A percentile compares a stretch with the other conserved stretches of the same genome.
phyloP scores from a whole-genome alignment of 2,888 invertebrate species.

The Calliopum simillimum region DNA sequence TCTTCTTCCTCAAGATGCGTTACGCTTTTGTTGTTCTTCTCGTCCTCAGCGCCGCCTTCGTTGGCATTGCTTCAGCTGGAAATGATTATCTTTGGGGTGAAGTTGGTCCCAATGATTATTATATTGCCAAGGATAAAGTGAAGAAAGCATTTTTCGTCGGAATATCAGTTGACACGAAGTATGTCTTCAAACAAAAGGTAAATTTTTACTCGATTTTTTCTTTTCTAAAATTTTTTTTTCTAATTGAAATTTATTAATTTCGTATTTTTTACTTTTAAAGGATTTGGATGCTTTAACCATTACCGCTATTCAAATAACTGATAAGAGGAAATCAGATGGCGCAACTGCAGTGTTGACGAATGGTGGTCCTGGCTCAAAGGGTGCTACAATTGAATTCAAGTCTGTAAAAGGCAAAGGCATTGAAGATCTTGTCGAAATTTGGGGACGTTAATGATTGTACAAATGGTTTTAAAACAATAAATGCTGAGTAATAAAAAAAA shows the following conservation, averaged over 20 bases:
- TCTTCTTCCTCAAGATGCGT: constrained; percentile 16
- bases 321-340: constrained; percentile 53
- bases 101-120: constrained; percentile 48
- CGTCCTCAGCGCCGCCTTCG: constrained; percentile 30
- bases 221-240: neutral
- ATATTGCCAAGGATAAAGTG: constrained; percentile 55
- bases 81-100: constrained; percentile 59
- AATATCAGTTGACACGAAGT: constrained; percentile 38
- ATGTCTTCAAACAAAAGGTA: constrained; percentile 40
- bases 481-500: no score
- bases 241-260: neutral
- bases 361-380: constrained; percentile 67
- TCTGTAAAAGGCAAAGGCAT: constrained; percentile 66
- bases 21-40: constrained; percentile 18
- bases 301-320: constrained; percentile 45
- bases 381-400: constrained; percentile 66
- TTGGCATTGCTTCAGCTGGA: constrained; percentile 43
- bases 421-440: constrained; percentile 64
- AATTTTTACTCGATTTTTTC: neutral
- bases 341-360: constrained; percentile 61
- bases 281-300: constrained; percentile 36
- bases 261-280: constrained; percentile 1
- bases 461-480: no score
- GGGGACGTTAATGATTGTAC: constrained; percentile 55
- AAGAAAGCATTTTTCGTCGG: constrained; percentile 53